A percentile compares a stretch with the other conserved stretches of the same genome.
Conservation (phyloP, 1,140 invertebrate species). For the Bombus huntii region DNA sequence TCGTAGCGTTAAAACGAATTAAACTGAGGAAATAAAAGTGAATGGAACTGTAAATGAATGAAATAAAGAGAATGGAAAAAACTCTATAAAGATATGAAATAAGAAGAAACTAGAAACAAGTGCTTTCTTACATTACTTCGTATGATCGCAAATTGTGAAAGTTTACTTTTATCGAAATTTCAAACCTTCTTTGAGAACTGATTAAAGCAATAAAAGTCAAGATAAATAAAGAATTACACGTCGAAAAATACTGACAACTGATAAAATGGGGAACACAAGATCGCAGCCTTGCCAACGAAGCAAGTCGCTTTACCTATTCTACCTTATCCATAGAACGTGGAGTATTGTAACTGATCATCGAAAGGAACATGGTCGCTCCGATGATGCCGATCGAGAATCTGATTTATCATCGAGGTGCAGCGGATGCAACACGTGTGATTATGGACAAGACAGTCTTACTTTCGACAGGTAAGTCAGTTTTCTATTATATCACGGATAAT, state of each 20-base stretch:
- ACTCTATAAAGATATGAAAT: not conserved
- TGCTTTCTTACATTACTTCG: not conserved
- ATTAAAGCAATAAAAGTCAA: no score
- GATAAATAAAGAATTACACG: no score
- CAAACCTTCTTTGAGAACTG: not conserved
- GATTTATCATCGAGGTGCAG: conserved; percentile 77
- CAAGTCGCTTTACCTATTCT: conserved; percentile 85
- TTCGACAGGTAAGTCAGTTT: conserved; percentile 77
- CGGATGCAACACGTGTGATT: conserved; percentile 74
- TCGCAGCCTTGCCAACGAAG: conserved; percentile 72
- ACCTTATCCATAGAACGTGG: conserved; percentile 88
- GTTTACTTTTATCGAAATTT: not conserved
- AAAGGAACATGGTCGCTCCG: conserved; percentile 64
- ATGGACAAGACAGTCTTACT: conserved; percentile 76
- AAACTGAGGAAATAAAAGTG: no score
- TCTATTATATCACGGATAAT: no score
- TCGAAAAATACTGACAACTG: not conserved
- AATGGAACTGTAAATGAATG: no score
- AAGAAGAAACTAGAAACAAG: not conserved
- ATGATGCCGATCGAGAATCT: conserved; percentile 73
- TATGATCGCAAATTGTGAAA: not conserved
- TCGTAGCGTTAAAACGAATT: not conserved
- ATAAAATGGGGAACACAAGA: conserved; percentile 75
- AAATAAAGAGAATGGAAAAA: not conserved
- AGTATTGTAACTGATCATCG: conserved; percentile 85